Conservation (phyloP, 2,113 vertebrate species). For the Cheilinus undulatus region DNA sequence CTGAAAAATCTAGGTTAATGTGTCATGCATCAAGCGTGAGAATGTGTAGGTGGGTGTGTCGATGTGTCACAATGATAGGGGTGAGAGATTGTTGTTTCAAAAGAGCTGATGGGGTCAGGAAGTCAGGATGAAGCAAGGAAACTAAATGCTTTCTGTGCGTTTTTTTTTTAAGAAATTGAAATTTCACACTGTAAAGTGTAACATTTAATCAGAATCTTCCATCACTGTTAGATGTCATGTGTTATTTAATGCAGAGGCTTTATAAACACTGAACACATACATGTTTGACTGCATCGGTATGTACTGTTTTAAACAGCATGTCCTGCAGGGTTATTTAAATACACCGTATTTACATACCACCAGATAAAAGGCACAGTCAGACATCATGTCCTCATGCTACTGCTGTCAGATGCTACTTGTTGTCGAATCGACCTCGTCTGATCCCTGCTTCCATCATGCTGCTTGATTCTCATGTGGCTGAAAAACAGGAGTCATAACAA, state of each 20-base stretch:
- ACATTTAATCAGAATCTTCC: neutral
- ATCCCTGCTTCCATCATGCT: constrained; percentile 12
- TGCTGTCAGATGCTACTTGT: constrained; percentile 19
- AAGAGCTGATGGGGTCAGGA: neutral
- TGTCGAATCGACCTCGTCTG: constrained; percentile 25
- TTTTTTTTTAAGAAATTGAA: too few relatives aligned
- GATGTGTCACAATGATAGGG: neutral
- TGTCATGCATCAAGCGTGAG: constrained; percentile 23
- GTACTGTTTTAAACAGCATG: neutral
- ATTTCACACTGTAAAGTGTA: too few relatives aligned
- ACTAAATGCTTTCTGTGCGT: neutral
- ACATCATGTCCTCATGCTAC: constrained; percentile 5
- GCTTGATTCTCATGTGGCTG: constrained; percentile 11
- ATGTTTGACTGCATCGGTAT: neutral
- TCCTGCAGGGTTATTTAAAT: neutral
- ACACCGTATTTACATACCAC: neutral
- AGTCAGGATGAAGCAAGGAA: neutral
- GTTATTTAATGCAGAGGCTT: neutral
- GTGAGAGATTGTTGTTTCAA: constrained; percentile 17
- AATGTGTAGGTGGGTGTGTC: neutral
- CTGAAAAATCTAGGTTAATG: constrained; percentile 24
- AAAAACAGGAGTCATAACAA: neutral
- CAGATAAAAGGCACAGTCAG: constrained; percentile 13
- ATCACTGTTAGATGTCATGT: neutral
- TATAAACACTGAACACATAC: too few relatives aligned